Conservation (phyloP, 2,888 invertebrate species). For the Diabrotica balteata region DNA sequence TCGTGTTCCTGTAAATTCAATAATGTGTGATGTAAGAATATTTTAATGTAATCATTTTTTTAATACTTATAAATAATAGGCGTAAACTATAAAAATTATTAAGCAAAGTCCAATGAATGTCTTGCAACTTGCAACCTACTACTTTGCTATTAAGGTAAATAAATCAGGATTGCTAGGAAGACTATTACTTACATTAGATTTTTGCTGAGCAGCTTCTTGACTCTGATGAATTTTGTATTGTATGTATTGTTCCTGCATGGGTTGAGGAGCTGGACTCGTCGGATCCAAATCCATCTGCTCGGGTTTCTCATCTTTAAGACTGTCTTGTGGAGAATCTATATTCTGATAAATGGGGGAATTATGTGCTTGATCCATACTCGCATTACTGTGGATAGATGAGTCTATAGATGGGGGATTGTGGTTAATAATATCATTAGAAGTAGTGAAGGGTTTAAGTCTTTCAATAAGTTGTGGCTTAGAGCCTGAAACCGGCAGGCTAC, state of each 20-base stretch:
- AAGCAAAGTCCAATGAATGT: too few relatives aligned
- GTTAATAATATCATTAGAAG: conserved; percentile 37
- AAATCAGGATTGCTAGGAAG: not conserved
- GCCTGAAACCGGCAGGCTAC: conserved; percentile 94
- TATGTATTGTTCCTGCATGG: conserved; percentile 50
- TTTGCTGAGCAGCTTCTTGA: not conserved
- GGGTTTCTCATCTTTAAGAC: conserved; percentile 40
- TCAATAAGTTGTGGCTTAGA: conserved; percentile 95
- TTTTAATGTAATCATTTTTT: not conserved
- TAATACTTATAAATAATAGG: too few relatives aligned
- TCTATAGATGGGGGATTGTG: conserved; percentile 47
- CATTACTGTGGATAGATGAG: conserved; percentile 49
- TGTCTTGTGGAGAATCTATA: conserved; percentile 52
- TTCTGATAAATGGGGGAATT: conserved; percentile 63
- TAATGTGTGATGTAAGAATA: not conserved
- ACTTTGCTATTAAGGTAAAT: too few relatives aligned
- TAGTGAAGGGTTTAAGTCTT: conserved; percentile 78
- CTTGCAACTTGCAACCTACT: too few relatives aligned
- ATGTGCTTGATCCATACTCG: conserved; percentile 57
- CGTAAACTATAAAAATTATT: too few relatives aligned
- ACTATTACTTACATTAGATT: conserved; percentile 8
- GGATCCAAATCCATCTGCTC: conserved; percentile 62
- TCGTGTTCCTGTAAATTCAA: conserved; percentile 58
- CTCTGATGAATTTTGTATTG: conserved; percentile 29
- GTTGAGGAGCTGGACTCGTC: conserved; percentile 57